Percentiles rank a stretch among this genome's conserved stretches.
Conservation (phyloP, 2,888 invertebrate species). For the Tinea semifulvella region DNA sequence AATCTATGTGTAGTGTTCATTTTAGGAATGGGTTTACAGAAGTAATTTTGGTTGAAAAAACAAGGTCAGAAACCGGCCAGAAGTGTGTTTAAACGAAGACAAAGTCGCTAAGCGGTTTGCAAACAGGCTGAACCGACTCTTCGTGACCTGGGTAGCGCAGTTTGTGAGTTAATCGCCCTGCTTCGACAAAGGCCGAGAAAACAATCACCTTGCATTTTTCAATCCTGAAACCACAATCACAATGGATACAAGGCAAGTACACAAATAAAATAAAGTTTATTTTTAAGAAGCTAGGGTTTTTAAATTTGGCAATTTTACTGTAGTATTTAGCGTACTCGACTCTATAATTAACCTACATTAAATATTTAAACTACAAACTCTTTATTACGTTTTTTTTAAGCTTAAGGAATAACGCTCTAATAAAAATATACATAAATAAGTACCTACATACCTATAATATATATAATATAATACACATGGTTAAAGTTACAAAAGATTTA, state of each 20-base stretch:
- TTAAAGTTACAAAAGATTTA: too few relatives aligned
- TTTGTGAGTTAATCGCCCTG: constrained; percentile 27
- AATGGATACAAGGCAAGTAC: constrained; percentile 49
- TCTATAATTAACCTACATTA: too few relatives aligned
- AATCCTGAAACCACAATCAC: constrained; percentile 27
- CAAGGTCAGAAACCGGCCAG: constrained; percentile 49
- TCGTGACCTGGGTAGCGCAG: constrained; percentile 27
- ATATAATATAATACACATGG: too few relatives aligned
- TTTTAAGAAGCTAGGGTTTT: too few relatives aligned
- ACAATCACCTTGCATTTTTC: constrained; percentile 26
- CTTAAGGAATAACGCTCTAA: too few relatives aligned
- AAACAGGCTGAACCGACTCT: constrained; percentile 49
- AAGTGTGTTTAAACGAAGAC: constrained; percentile 51
- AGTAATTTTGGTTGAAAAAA: constrained; percentile 38
- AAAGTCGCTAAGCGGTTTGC: constrained; percentile 53
- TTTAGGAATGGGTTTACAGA: constrained; percentile 37
- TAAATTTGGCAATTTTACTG: too few relatives aligned
- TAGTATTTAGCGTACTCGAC: too few relatives aligned
- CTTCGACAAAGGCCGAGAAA: constrained; percentile 38
- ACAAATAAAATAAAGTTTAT: too few relatives aligned
- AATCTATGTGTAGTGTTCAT: constrained; percentile 31
- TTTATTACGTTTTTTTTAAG: too few relatives aligned
- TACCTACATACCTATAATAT: too few relatives aligned
- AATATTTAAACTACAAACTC: too few relatives aligned
- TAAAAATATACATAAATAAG: too few relatives aligned